A percentile compares a stretch with the other conserved stretches of the same genome.
These are phyloP conservation scores for Coccyzus lansbergi DNA, from an alignment of 2,797 vertebrate species.

Conservation along the genomic window DNA sequence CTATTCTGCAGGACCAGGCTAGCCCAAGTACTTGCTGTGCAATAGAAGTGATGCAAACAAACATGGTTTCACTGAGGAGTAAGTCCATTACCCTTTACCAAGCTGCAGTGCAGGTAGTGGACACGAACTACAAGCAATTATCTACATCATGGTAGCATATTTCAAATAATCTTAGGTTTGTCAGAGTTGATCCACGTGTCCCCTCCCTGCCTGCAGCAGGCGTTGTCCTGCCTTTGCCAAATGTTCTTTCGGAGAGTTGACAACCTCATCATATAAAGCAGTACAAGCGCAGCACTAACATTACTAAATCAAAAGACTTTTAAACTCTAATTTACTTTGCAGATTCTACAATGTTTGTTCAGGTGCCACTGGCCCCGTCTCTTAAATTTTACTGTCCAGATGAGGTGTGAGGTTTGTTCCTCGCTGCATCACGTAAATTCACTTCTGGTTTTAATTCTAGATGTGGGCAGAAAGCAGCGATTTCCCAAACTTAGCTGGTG, in stretches of 20 bases:
- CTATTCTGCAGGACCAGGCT: not conserved
- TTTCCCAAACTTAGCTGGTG: not conserved
- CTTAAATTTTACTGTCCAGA: not conserved
- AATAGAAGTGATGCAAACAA: not conserved
- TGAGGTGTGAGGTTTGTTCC: not conserved
- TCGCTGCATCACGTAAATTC: not conserved
- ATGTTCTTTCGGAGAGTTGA: not conserved
- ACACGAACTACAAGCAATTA: not conserved
- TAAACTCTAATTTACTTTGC: not conserved
- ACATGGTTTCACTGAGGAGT: not conserved
- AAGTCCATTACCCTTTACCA: not conserved
- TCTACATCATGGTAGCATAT: rapidly evolving
- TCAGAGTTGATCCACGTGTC: not conserved
- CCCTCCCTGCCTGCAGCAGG: not conserved
- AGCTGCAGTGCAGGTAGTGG: not conserved
- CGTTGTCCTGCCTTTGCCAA: not conserved
- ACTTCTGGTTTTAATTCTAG: conserved; percentile 42
- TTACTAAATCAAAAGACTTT: not conserved
- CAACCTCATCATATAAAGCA: not conserved
- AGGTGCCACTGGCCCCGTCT: not conserved
- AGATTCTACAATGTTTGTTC: not conserved
- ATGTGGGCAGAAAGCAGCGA: not conserved
- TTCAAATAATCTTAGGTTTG: not conserved
- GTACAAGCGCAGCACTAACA: not conserved
- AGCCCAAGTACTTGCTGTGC: not conserved